phyloP scores from a whole-genome alignment of 2,113 vertebrate genomes.

The Zootoca vivipara region DNA sequence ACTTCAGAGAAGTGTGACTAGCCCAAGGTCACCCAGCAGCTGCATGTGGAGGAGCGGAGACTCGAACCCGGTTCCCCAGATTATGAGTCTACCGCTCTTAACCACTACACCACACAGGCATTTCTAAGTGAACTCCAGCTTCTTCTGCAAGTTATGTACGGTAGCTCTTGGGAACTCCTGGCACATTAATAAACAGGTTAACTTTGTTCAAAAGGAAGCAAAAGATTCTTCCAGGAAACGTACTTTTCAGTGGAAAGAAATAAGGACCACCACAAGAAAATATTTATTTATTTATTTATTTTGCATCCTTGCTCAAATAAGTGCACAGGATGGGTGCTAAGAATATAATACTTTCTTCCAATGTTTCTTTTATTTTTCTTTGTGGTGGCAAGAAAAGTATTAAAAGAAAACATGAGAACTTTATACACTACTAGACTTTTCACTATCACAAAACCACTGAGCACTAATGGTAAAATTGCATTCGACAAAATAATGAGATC shows the following conservation, averaged over 20 bases:
- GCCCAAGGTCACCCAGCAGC: no score
- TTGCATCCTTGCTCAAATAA: conserved; percentile 15
- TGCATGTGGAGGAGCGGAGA: no score
- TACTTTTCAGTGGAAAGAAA: not conserved
- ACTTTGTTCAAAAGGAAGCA: not conserved
- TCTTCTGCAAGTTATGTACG: not conserved
- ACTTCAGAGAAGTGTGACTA: no score
- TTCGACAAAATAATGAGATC: not conserved
- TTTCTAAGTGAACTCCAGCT: not conserved
- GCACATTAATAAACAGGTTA: not conserved
- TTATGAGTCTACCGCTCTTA: no score
- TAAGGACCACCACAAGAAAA: not conserved
- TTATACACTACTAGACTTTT: fast-evolving
- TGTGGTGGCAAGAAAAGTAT: not conserved
- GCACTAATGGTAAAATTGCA: no score
- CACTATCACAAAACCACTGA: not conserved
- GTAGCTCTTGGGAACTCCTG: not conserved
- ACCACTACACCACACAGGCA: no score
- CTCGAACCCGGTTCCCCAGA: no score
- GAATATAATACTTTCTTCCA: not conserved
- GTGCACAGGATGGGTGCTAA: not conserved
- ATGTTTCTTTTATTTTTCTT: no score
- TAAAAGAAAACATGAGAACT: not conserved
- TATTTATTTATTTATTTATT: not conserved
- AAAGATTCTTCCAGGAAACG: not conserved